These are phyloP conservation scores for Lampris megalopsis DNA, from an alignment of 2,113 vertebrate species.

Conservation along the genomic window DNA sequence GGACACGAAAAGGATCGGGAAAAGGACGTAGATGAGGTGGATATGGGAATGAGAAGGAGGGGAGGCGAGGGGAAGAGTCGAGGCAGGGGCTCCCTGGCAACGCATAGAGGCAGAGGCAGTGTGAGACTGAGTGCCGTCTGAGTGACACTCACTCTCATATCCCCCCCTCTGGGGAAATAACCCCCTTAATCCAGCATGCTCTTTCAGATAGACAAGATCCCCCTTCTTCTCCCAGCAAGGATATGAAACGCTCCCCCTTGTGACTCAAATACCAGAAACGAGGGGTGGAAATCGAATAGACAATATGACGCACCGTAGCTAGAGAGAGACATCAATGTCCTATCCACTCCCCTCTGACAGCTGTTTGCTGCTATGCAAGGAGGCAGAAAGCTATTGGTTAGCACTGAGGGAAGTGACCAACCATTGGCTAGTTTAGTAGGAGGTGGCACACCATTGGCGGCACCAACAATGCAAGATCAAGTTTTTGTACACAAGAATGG, in stretches of 20 bases:
- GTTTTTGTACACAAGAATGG: not conserved
- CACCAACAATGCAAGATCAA: not conserved
- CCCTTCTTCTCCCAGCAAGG: slow-evolving; percentile 87
- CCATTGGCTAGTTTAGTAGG: slow-evolving; percentile 70
- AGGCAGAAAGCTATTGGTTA: slow-evolving; percentile 68
- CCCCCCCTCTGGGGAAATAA: slow-evolving; percentile 93
- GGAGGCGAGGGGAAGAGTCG: slow-evolving; percentile 50
- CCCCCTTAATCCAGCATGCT: slow-evolving; percentile 91
- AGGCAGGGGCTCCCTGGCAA: slow-evolving; percentile 70
- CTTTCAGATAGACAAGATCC: slow-evolving; percentile 92
- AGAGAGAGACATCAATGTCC: slow-evolving; percentile 75
- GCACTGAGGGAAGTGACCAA: slow-evolving; percentile 49
- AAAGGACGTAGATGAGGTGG: not conserved
- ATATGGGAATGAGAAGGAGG: not conserved
- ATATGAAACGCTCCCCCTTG: slow-evolving; percentile 89
- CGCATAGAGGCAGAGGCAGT: slow-evolving; percentile 56
- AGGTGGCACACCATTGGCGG: slow-evolving; percentile 53
- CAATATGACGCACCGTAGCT: slow-evolving; percentile 68
- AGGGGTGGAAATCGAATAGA: slow-evolving; percentile 74
- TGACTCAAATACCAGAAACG: slow-evolving; percentile 82
- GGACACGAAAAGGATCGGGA: not conserved
- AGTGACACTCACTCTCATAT: slow-evolving; percentile 83
- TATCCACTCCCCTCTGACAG: slow-evolving; percentile 55
- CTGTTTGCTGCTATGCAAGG: slow-evolving; percentile 54
- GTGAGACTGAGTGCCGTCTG: slow-evolving; percentile 74